Conservation (phyloP, 2,888 invertebrate genomes). For the Ochropleura leucogaster region DNA sequence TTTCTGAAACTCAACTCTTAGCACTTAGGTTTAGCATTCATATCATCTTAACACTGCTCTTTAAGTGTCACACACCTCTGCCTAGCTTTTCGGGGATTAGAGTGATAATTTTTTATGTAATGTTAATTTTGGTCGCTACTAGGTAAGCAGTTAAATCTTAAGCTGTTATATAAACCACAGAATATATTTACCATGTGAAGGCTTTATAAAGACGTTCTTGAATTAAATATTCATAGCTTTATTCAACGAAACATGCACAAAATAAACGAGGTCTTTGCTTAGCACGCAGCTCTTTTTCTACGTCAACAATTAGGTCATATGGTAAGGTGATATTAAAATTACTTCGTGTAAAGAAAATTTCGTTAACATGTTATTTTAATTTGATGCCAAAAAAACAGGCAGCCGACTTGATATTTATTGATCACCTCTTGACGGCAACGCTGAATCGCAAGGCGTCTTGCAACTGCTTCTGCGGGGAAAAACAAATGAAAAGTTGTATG, state of each 20-base stretch:
- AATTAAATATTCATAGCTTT: conserved; percentile 49
- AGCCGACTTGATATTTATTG: background rate
- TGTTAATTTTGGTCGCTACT: background rate
- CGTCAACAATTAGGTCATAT: conserved; percentile 46
- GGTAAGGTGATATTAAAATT: conserved; percentile 25
- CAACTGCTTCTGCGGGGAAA: background rate
- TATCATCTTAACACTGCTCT: background rate
- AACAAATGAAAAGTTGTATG: background rate
- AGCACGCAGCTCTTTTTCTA: conserved; percentile 37
- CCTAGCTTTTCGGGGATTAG: no score
- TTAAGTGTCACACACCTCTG: no score
- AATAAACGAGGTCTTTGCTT: conserved; percentile 35
- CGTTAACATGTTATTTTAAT: background rate
- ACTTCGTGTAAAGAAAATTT: background rate
- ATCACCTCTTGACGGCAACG: background rate
- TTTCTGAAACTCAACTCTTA: background rate
- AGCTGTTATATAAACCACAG: conserved; percentile 8
- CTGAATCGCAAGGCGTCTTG: background rate
- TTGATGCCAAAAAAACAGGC: background rate
- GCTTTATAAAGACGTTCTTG: conserved; percentile 33
- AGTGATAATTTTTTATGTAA: no score
- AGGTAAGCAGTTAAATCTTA: background rate
- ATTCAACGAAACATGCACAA: conserved; percentile 48
- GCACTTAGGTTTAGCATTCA: background rate
- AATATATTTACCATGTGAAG: background rate